Base-by-base conservation (phyloP, 2,888 invertebrate genomes). In the Papilio demoleus region DNA sequence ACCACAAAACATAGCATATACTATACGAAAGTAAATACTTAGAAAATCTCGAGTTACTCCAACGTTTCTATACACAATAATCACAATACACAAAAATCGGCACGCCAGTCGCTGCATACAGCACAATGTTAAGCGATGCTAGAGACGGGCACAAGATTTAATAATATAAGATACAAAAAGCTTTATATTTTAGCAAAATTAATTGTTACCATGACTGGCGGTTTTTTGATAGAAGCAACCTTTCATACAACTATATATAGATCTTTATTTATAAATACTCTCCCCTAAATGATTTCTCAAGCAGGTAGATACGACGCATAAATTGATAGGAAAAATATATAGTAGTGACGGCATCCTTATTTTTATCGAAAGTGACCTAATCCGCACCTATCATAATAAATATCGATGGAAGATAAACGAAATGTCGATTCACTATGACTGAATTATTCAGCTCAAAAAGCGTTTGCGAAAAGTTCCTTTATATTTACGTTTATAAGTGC, bases 351-450 rank as follows among this genome's bases (percentile, higher is more conserved):
- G 22, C 47, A 56, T 31, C 53, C 6, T 17, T 56, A 17, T 31
- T 56, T 53, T 56, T 56, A 56, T 31, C 53, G 8, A 56, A 27
- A 17, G n/a, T 31, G n/a, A 31, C 31, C 31, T 56, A 56, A 56
- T 56, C 53, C 31, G 31, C 31, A 27, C 8, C 27, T 53, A 27
- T 53, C 53, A 27, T 14, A 24, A 24, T 50, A 53, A 53, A 53
- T 53, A 53, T 27, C 27, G 27, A 9, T 56, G 11, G 31, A 31
- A 53, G 27, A 53, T 53, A 53, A 17, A n/a, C 1, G 31, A 56
- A 27, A 17, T 17, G 53, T 31, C 17, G 17, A 31, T 31, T 56
- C 53, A 56, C 31, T 9, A 17, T 31, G 27, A 56, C 53, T 53
- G n/a, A 53, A n/a, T 53, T 53, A 2, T 27, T 53, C 8, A 2